Conservation (phyloP, 2,888 invertebrate genomes). For the Tetranychus piercei region DNA sequence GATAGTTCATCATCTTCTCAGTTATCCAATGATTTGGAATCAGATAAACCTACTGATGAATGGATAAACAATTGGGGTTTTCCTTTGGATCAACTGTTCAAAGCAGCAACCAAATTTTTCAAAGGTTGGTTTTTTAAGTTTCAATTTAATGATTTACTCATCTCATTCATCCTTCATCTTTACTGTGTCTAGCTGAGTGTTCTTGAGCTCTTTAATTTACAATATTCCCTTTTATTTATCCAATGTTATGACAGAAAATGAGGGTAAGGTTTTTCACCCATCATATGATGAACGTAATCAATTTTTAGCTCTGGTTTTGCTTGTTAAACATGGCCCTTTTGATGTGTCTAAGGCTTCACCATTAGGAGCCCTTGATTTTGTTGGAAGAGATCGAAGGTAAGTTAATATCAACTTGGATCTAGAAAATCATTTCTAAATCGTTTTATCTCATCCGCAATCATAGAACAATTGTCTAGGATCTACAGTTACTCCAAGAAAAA, state of each 20-base stretch:
- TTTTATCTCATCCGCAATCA: too few species aligned
- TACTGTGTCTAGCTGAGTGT: constrained; percentile 9
- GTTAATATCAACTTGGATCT: constrained; percentile 15
- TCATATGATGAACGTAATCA: constrained; percentile 81
- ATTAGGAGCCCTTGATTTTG: constrained; percentile 79
- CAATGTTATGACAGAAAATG: constrained; percentile 51
- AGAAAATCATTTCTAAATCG: neutral
- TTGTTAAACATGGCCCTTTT: constrained; percentile 65
- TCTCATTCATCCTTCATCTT: neutral
- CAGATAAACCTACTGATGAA: neutral
- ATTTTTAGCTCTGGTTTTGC: constrained; percentile 76
- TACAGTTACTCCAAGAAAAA: too few species aligned
- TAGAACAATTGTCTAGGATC: too few species aligned
- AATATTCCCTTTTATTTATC: neutral
- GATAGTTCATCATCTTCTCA: too few species aligned
- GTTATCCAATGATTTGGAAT: neutral
- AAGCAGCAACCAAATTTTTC: constrained; percentile 70
- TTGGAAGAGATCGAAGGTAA: constrained; percentile 69
- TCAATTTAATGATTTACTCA: neutral
- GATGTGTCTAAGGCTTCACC: constrained; percentile 52
- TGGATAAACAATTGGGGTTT: constrained; percentile 31
- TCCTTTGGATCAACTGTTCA: constrained; percentile 55
- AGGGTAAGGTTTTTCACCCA: constrained; percentile 86
- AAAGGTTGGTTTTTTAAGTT: constrained; percentile 47
- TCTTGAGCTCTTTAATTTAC: constrained; percentile 2